phyloP scores from a whole-genome alignment of 2,113 vertebrate genomes.

The Dasyprocta punctata region DNA sequence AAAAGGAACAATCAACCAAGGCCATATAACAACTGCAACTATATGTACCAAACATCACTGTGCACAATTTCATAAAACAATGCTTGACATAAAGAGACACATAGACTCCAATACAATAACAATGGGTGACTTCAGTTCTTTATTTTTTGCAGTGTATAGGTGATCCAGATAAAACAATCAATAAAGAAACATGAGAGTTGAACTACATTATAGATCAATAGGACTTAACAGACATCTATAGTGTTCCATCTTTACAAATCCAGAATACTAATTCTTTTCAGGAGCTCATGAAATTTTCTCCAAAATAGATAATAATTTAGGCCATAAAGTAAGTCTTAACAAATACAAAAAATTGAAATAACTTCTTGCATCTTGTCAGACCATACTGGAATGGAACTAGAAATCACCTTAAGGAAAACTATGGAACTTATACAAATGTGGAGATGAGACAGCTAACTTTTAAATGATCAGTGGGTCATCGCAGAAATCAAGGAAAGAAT shows the following conservation, averaged over 20 bases:
- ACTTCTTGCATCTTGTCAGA: neutral
- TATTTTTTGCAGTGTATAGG: neutral
- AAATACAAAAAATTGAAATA: neutral
- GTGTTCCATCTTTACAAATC: neutral
- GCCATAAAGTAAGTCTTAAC: neutral
- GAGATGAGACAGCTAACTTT: neutral
- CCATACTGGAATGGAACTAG: neutral
- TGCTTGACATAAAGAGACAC: neutral
- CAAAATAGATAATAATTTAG: neutral
- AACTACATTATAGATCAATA: neutral
- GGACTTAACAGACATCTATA: neutral
- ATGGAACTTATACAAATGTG: neutral
- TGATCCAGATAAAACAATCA: neutral
- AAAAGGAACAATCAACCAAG: neutral
- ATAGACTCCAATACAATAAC: neutral
- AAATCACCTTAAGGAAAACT: neutral
- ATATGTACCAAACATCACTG: neutral
- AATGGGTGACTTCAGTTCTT: neutral
- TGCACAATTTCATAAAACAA: neutral
- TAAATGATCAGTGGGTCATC: neutral
- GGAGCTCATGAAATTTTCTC: neutral
- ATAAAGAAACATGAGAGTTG: neutral
- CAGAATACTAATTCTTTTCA: neutral
- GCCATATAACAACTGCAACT: neutral
- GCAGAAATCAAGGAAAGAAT: neutral